Conservation (phyloP, 2,113 vertebrate species). For the Corythoichthys intestinalis region DNA sequence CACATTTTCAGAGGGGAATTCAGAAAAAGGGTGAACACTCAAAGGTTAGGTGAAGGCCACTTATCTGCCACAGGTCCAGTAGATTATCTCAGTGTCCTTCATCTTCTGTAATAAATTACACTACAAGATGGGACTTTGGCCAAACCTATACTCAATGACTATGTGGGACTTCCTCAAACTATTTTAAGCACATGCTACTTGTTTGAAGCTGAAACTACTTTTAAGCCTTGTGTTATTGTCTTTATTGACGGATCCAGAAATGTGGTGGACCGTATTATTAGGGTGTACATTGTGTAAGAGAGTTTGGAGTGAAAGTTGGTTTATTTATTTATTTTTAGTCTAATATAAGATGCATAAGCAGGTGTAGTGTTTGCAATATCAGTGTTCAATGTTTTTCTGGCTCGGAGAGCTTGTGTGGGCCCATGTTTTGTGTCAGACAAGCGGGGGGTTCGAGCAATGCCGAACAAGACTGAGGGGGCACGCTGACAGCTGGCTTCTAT, state of each 20-base stretch:
- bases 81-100: conserved; percentile 51
- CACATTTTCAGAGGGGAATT: conserved; percentile 3
- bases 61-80: conserved; percentile 29
- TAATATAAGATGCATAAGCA: conserved; percentile 19
- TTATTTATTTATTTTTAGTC: neutral
- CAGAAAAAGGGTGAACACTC: conserved; percentile 19
- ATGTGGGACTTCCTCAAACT: neutral
- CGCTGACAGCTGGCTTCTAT: conserved; percentile 72
- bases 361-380: conserved; percentile 17
- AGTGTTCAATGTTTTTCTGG: conserved; percentile 19
- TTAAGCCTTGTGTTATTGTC: neutral
- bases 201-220: neutral
- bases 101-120: conserved; percentile 24
- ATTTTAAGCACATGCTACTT: neutral
- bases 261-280: neutral
- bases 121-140: neutral
- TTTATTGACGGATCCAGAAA: conserved; percentile 21
- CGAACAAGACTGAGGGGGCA: conserved; percentile 25
- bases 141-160: neutral
- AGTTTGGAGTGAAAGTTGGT: neutral
- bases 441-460: conserved; percentile 21
- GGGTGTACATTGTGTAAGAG: neutral
- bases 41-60: conserved; percentile 42
- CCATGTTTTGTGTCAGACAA: conserved; percentile 6
- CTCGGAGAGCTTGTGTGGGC: conserved; percentile 8